Evolutionary conservation across 2,888 invertebrate genomes (phyloP), one percentile per base, ranked within the genome.

Genomic region (Tenthredo distinguenda): DNA sequence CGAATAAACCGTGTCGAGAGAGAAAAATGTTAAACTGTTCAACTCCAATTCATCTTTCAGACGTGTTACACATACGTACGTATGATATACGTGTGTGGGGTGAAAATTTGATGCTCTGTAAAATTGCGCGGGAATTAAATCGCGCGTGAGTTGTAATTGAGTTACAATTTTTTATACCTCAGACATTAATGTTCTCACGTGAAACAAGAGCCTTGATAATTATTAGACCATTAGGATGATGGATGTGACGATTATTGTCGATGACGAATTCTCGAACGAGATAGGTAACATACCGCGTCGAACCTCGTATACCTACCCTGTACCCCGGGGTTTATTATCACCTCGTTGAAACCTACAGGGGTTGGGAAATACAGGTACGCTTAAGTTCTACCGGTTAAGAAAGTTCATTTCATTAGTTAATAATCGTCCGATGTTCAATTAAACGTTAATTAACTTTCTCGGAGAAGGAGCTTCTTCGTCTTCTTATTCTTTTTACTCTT

Each of bases 371-470:
- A 55, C 55, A 55, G 55, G n/a, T n/a, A 68, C 7, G 31, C 31
- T 68, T 12, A 26, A 34, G 31, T 31, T 12, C 15, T 34, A 34
- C 68, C 15, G 43, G 74, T 74, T 74, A 21, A 43, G 21, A 21
- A 74, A 77, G n/a, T 77, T 55, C 34, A 34, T 55, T 55, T 77
- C 50, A 34, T 34, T 77, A 21, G 50, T 74, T 43, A 74, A 74
- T 74, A 26, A 74, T 26, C 40, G 26, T 74, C 74, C 12, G 55
- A 77, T 55, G 31, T 34, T 9, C 34, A 77, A 77, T 77, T 55
- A 55, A 77, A 77, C 6, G 34, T 55, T 77, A 34, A 77, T 77
- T 77, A 77, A 77, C 55, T 77, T 77, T 77, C 55, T 55, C 40
- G 10, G 4, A 43, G 4, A 10, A 43, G 43, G 21, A n/a, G 5